Evolutionary conservation across 92 coral and sea anemone genomes (phyloP), one percentile per base, ranked within the genome.

Genomic region (Chrysogorgia sp.): DNA sequence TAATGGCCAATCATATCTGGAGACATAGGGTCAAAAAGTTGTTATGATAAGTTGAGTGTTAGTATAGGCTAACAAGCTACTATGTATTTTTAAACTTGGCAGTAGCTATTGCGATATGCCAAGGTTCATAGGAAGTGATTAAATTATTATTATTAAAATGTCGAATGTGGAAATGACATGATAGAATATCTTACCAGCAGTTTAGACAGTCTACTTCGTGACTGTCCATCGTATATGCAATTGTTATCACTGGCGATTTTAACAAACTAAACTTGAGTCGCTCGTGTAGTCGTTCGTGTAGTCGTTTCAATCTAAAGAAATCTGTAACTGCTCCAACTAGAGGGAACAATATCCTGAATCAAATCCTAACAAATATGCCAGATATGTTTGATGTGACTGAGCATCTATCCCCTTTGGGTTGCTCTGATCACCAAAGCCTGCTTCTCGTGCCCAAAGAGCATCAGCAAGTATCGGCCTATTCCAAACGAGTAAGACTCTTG

Each of bases 401-500:
- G 43, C 43, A 37, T 37, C 12, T 37, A 37, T 12, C 43, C 5
- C 43, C 43, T 37, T 37, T 37, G 43, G 43, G 12, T 12, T 12
- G 43, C 12, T 37, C 43, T 4, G 43, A n/a, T 10, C 15, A 61
- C 67, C 40, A 61, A 61, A 24, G 67, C 37, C 67, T 61, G 30
- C 37, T 61, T 25, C 67, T 61, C 15, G 15, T 31, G 7, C 34
- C 37, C 30, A 31, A 61, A 24, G 79, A 43, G 34, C 50, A 33
- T 77, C 65, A 2, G 83, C 78, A 26, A 35, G 40, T 47, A 56
- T 77, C 43, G 61, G 63, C 14, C 67, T 84, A 13, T 72, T 66
- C 10, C 79, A 84, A 29, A 72, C 71, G 58, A 76, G 75, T 24
- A 67, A 81, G 29, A 72, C 81, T 15, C 71, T 82, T 74, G 86